Conservation (phyloP, 2,797 vertebrate species). For the Gallirallus australis region DNA sequence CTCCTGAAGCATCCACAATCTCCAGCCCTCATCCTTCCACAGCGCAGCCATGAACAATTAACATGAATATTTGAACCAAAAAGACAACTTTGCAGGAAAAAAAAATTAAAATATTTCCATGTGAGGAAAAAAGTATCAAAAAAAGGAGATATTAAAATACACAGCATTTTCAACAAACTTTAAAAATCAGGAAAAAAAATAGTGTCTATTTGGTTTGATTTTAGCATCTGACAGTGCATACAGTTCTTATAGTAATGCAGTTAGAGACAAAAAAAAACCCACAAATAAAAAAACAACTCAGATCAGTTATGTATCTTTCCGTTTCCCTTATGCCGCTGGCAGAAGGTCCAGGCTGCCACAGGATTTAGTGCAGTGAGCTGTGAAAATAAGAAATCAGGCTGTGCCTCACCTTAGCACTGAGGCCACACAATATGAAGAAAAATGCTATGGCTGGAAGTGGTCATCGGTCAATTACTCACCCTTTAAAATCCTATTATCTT, state of each 20-base stretch:
- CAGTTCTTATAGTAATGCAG: neutral
- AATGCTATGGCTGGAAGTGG: constrained; percentile 50
- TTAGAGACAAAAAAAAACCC: neutral
- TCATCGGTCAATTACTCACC: constrained; percentile 66
- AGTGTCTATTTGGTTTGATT: neutral
- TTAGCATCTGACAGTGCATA: neutral
- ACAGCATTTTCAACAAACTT: neutral
- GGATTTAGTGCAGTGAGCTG: constrained; percentile 51
- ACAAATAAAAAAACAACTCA: neutral
- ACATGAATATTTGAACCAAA: neutral
- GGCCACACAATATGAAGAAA: constrained; percentile 66
- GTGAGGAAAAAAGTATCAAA: neutral
- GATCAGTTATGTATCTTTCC: neutral
- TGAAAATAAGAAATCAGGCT: constrained; percentile 52
- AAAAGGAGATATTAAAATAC: neutral
- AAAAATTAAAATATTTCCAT: neutral
- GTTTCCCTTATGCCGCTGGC: neutral
- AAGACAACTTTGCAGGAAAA: neutral
- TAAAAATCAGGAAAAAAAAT: neutral
- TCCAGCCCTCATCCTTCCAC: neutral
- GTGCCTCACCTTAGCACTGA: constrained; percentile 43
- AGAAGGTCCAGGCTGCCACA: neutral
- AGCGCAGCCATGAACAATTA: neutral
- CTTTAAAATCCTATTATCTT: constrained; percentile 74
- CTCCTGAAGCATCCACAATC: neutral